phyloP scores from a whole-genome alignment of 2,888 invertebrate genomes.

The Caenorhabditis uteleia region DNA sequence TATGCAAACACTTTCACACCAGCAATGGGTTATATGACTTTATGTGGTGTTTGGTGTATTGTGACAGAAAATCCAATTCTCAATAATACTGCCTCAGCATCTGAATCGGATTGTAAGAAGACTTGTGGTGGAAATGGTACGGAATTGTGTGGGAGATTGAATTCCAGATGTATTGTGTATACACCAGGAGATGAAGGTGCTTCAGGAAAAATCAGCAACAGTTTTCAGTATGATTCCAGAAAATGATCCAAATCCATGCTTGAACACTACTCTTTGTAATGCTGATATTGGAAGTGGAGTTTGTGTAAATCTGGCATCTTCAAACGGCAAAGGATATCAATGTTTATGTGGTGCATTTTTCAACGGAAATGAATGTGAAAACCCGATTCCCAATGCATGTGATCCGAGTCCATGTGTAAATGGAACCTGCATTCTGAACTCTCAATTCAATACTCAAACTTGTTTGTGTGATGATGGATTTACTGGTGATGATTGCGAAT shows the following conservation, averaged over 20 bases:
- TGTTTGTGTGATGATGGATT: slow-evolving; percentile 11
- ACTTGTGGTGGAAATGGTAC: slow-evolving; percentile 16
- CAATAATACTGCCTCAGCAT: slow-evolving; percentile 4
- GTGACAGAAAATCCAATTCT: slow-evolving; percentile 3
- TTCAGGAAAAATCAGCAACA: neutral
- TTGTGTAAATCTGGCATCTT: slow-evolving; percentile 11
- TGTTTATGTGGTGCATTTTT: slow-evolving; percentile 18
- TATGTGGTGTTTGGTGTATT: slow-evolving; percentile 27
- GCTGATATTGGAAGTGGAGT: slow-evolving; percentile 2
- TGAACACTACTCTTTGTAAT: neutral
- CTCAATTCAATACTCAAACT: slow-evolving; percentile 10
- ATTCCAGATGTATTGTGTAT: slow-evolving; percentile 16
- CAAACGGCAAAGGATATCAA: slow-evolving; percentile 11
- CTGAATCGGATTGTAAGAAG: slow-evolving; percentile 11
- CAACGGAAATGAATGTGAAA: slow-evolving; percentile 22
- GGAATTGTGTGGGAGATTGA: slow-evolving; percentile 6
- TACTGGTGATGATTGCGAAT: slow-evolving; percentile 6
- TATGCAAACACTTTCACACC: slow-evolving; percentile 5
- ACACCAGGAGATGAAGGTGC: neutral
- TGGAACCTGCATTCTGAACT: slow-evolving; percentile 17
- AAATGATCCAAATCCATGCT: slow-evolving; percentile 14
- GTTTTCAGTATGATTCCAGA: slow-evolving; percentile 11
- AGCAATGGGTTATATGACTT: slow-evolving; percentile 1
- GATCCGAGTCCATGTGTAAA: slow-evolving; percentile 22
- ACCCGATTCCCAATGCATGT: slow-evolving; percentile 8